A percentile compares a stretch with the other conserved stretches of the same genome.
Conservation (phyloP, 2,888 invertebrate genomes). For the Idaea straminata region DNA sequence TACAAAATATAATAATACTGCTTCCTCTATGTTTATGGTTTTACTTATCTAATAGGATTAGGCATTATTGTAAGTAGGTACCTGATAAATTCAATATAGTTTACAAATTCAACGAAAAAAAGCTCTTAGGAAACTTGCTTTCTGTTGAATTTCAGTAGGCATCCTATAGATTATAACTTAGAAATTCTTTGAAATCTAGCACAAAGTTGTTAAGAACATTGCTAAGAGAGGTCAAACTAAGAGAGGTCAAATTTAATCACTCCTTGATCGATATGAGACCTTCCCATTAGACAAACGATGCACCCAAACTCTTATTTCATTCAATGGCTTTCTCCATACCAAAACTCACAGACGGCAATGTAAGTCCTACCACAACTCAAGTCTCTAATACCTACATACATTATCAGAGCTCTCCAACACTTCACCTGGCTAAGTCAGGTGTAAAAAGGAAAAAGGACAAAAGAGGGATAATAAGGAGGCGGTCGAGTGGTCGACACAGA, state of each 20-base stretch:
- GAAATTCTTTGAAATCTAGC: too few species aligned
- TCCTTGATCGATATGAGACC: neutral
- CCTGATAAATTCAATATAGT: neutral
- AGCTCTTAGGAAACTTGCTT: neutral
- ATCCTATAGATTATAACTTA: neutral
- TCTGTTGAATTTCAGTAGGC: neutral
- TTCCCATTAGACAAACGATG: neutral
- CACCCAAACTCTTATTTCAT: neutral
- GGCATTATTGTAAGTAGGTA: neutral
- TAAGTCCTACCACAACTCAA: neutral
- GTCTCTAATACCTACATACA: conserved; percentile 1
- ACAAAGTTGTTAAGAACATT: too few species aligned
- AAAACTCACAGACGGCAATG: neutral
- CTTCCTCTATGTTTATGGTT: neutral
- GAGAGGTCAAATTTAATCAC: neutral
- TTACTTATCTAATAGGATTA: neutral
- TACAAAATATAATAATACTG: too few species aligned
- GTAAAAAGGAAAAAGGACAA: conserved; percentile 59
- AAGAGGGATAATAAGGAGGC: conserved; percentile 56
- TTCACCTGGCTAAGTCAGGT: conserved; percentile 40
- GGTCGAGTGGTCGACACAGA: conserved; percentile 49
- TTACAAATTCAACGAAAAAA: neutral
- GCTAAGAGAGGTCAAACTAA: too few species aligned
- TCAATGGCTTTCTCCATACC: too few species aligned
- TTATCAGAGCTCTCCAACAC: neutral